Evolutionary conservation across 2,888 invertebrate genomes (phyloP), one percentile per base, ranked within the genome.

Genomic region (Masnerella sp.): DNA sequence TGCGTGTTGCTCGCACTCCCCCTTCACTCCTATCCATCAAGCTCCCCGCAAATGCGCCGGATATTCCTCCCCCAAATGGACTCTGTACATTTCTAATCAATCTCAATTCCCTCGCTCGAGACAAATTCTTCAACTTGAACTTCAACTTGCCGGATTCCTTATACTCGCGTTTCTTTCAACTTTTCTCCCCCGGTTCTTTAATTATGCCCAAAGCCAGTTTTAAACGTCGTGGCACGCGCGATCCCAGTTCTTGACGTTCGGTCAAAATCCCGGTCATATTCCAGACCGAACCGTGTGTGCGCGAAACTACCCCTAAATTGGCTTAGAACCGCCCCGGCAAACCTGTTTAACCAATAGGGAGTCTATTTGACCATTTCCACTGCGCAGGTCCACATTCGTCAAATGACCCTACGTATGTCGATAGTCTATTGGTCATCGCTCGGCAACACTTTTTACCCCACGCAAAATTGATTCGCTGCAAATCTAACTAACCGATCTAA

Each of bases 271-370:
- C 40, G 67, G 79, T 79, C 78, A 78, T 72, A 38, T 20, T n/a
- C 42, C 52, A 34, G 74, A 77, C 77, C 80, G 77, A 75, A 80
- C 80, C 79, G 76, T 77, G 75, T 70, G 76, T 76, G 68, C 74
- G 76, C 52, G 75, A 81, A 80, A 80, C 80, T 83, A 79, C 85
- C 84, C 84, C 85, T 85, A 85, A 86, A 86, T 83, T 83, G 81
- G 85, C 83, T 85, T 86, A 85, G 86, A 86, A 85, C 85, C 87
- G 86, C 86, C 86, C 86, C 81, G 77, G 75, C 78, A 65, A 77
- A 77, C 79, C 72, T 67, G 79, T 78, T 78, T 77, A 78, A 81
- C 87, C 87, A 87, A 87, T 87, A 80, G 82, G 81, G 78, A 71
- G 71, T 76, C 77, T 77, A 78, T 77, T 80, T 82, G 84, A 85